Base-by-base conservation (phyloP, 1,140 invertebrate species). In the Cyclina sinensis region DNA sequence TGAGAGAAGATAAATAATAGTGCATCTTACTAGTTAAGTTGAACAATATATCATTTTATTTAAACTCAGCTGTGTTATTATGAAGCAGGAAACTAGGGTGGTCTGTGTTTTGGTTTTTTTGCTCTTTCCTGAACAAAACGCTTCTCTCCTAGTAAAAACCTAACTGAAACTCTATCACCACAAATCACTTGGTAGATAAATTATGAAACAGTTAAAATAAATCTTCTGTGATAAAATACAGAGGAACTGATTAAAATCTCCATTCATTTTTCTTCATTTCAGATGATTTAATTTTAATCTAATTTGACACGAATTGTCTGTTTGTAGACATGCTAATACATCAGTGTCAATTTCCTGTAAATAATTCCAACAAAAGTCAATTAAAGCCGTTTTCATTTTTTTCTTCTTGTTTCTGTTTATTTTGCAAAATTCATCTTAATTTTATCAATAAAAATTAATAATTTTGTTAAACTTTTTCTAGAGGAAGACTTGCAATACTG, bases 221-320 rank as follows among this genome's bases (percentile, higher is more conserved):
- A 78, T 78, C 74, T 51, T 48, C 27, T 27, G 18, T 84, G 81
- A 84, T 73, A 57, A 32, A 70, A 5, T 30, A 39, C 83, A 86
- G 83, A 39, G 32, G 16, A 76, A 9, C 68, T 27, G 83, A 86
- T 86, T 74, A 86, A 65, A 76, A 57, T 70, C 37, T 59, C n/a
- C 48, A 65, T 59, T 70, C 85, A 87, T 87, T 87, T 79, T 87
- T 87, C 85, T 87, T 87, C 85, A 87, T 87, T 87, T 48, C 32
- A 43, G 59, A 57, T 32, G 43, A 68, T 80, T 87, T 87, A 87
- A 80, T 87, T 87, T 87, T 87, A 87, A 87, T 87, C 85, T 79
- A 80, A 87, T 87, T 87, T 87, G 85, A 87, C 51, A 59, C 43
- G 74, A 87, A 87, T 87, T 87, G 85, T 87, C 85, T 87, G 37